These are phyloP conservation scores for Ptilorrhoa leucosticta DNA, from an alignment of 2,113 vertebrate species.

Conservation along the genomic window DNA sequence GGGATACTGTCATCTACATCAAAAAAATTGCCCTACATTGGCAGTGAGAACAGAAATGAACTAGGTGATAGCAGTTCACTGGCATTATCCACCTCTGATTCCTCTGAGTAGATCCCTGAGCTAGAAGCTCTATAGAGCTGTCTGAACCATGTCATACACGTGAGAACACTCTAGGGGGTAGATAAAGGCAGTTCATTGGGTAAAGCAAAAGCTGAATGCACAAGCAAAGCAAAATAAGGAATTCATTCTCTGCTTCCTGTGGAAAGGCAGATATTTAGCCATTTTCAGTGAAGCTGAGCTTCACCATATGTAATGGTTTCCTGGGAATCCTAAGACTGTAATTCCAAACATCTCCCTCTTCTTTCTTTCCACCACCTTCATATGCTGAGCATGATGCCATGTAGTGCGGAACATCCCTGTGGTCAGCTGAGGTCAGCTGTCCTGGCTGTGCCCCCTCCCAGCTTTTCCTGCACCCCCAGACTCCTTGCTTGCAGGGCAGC, in stretches of 20 bases:
- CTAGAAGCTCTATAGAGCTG: not conserved
- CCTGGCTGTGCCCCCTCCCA: not conserved
- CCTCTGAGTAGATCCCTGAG: not conserved
- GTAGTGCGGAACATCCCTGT: not conserved
- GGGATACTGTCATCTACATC: not conserved
- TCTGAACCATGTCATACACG: not conserved
- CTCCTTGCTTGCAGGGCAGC: not conserved
- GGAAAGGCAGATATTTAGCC: not conserved
- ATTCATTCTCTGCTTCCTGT: not conserved
- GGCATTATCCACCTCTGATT: not conserved
- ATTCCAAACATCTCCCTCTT: not conserved
- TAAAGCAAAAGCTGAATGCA: not conserved
- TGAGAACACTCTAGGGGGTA: not conserved
- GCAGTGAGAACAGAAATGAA: not conserved
- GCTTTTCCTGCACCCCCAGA: not conserved
- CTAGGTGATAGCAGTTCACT: not conserved
- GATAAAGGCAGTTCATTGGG: not conserved
- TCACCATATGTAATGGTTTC: not conserved
- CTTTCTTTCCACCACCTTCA: not conserved
- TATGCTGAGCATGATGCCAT: too few relatives aligned
- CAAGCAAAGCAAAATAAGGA: not conserved
- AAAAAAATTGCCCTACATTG: not conserved
- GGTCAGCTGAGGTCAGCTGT: not conserved
- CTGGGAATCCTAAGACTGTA: not conserved
- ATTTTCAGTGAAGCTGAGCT: not conserved